Percentiles rank a stretch among this genome's conserved stretches.
phyloP scores from a whole-genome alignment of 1,140 invertebrate genomes.

The Trichonephila clavipes region DNA sequence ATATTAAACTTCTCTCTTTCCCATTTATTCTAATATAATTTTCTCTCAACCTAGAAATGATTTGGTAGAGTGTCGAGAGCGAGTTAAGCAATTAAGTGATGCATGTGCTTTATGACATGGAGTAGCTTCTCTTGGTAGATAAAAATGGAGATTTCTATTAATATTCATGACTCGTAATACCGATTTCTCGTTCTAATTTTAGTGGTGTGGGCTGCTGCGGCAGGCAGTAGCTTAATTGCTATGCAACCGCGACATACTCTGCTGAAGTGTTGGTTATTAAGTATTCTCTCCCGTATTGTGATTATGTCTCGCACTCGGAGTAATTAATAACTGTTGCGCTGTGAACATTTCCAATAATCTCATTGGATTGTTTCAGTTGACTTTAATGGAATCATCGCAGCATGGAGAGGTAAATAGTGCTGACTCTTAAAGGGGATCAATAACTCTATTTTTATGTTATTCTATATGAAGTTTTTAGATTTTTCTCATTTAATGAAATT shows the following conservation, averaged over 20 bases:
- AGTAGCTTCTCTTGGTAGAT: neutral
- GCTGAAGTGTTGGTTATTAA: neutral
- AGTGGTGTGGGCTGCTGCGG: neutral
- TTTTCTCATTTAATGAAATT: no score
- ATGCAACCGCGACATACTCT: neutral
- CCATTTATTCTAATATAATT: no score
- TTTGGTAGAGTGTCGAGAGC: no score
- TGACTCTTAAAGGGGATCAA: no score
- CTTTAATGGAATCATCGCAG: neutral
- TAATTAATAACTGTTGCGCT: slow-evolving; percentile 12
- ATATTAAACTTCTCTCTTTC: no score
- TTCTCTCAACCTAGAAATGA: no score
- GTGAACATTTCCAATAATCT: neutral
- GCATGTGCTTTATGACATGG: neutral
- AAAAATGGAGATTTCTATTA: slow-evolving; percentile 19
- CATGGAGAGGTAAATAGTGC: neutral
- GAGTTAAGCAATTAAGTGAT: no score
- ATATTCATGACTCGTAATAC: neutral
- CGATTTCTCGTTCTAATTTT: neutral
- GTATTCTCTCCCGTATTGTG: neutral
- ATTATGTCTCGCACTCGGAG: neutral
- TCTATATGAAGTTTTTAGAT: no score
- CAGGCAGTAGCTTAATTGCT: neutral
- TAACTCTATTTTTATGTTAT: no score
- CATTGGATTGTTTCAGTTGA: neutral